Evolutionary conservation across 2,797 vertebrate genomes (phyloP).

Genomic region (Macropus fuliginosus): DNA sequence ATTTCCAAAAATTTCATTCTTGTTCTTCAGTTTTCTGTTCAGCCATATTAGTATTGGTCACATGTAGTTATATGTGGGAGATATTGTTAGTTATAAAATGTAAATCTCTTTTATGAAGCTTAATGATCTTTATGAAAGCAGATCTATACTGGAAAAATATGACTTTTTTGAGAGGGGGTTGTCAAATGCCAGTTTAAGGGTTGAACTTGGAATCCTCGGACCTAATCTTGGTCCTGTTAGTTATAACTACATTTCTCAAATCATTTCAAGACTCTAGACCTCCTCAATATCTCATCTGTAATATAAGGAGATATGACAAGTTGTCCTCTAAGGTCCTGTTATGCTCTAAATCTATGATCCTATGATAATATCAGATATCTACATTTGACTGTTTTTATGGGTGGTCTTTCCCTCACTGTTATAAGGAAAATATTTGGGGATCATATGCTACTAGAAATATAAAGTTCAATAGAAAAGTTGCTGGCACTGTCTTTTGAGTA

Average conservation of each 20-base stretch:
- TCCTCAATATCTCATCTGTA: background rate
- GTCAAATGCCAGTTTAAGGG: background rate
- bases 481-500: background rate
- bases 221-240: background rate
- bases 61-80: conserved; percentile 32
- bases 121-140: conserved; percentile 55
- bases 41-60: background rate
- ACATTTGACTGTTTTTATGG: conserved; percentile 17
- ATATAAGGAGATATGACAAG: background rate
- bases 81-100: conserved; percentile 42
- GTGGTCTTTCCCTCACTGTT: background rate
- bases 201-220: background rate
- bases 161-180: background rate
- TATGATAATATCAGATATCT: conserved; percentile 5
- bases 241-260: background rate
- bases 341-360: background rate
- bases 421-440: conserved; percentile 22
- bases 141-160: conserved; percentile 3
- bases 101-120: conserved; percentile 31
- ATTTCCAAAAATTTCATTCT: conserved; percentile 34
- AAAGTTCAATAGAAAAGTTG: conserved; percentile 5
- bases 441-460: conserved; percentile 33
- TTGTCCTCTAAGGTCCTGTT: background rate
- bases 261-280: background rate
- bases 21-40: conserved; percentile 21